phyloP scores from a whole-genome alignment of 2,797 vertebrate genomes.

The Staurois parvus region DNA sequence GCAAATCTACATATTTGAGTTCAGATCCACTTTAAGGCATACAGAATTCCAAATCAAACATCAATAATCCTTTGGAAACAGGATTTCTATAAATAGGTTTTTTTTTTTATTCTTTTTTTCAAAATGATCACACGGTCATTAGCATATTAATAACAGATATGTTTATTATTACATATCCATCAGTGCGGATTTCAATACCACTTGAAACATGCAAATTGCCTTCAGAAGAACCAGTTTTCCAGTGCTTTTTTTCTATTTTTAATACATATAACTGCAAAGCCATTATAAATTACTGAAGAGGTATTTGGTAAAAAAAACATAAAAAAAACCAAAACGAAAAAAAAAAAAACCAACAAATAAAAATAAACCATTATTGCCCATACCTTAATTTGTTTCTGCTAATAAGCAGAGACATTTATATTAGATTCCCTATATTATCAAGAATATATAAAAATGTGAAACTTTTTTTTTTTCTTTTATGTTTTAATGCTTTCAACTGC shows the following conservation, averaged over 20 bases:
- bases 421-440: slow-evolving; percentile 75
- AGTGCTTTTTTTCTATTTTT: slow-evolving; percentile 91
- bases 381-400: slow-evolving; percentile 75
- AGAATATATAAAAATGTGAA: slow-evolving; percentile 68
- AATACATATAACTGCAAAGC: slow-evolving; percentile 91
- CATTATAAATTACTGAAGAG: slow-evolving; percentile 91
- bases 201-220: slow-evolving; percentile 94
- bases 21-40: neutral
- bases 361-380: slow-evolving; percentile 78
- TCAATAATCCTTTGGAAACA: slow-evolving; percentile 24
- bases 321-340: no score
- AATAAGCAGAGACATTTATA: slow-evolving; percentile 74
- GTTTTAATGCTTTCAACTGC: slow-evolving; percentile 54
- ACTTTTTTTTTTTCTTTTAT: slow-evolving; percentile 57
- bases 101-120: slow-evolving; percentile 82
- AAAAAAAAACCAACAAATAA: no score
- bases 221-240: slow-evolving; percentile 94
- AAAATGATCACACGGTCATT: slow-evolving; percentile 83
- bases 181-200: slow-evolving; percentile 97
- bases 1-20: neutral
- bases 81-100: slow-evolving; percentile 81
- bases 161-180: slow-evolving; percentile 99
- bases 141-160: slow-evolving; percentile 92
- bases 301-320: slow-evolving; percentile 85
- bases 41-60: neutral